Evolutionary conservation across 1,140 invertebrate species (phyloP).

Genomic region (Atta colombica): DNA sequence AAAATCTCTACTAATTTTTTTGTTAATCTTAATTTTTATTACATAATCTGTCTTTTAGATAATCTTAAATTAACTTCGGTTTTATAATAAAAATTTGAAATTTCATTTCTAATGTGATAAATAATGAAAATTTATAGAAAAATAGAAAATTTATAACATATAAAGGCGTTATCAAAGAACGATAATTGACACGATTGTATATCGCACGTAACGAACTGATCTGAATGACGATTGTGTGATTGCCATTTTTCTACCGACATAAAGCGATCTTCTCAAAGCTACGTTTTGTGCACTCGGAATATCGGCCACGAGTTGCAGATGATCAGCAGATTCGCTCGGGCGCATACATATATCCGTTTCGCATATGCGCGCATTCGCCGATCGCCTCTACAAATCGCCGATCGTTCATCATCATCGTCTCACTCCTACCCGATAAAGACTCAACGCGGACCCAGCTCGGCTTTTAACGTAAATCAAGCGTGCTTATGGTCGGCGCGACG

Average conservation of each 20-base stretch:
- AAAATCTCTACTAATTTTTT: not conserved
- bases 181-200: constrained; percentile 32
- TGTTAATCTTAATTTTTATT: too few relatives aligned
- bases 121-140: constrained; percentile 13
- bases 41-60: too few relatives aligned
- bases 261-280: constrained; percentile 35
- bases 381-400: constrained; percentile 72
- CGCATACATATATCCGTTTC: constrained; percentile 44
- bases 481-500: constrained; percentile 62
- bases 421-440: constrained; percentile 71
- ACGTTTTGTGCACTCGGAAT: constrained; percentile 43
- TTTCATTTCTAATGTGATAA: not conserved
- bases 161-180: constrained; percentile 10
- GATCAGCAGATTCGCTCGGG: constrained; percentile 51
- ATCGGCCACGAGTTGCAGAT: constrained; percentile 47
- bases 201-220: constrained; percentile 43
- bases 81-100: not conserved
- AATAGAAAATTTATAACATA: not conserved
- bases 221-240: constrained; percentile 57
- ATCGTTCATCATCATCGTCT: constrained; percentile 74
- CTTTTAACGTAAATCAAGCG: constrained; percentile 76
- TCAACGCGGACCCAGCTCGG: constrained; percentile 61
- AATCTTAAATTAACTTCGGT: not conserved
- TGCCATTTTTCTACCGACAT: constrained; percentile 38
- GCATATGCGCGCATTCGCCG: constrained; percentile 39